Base-by-base conservation (phyloP, 2,797 vertebrate species). In the Xiphorhynchus erythropygius region DNA sequence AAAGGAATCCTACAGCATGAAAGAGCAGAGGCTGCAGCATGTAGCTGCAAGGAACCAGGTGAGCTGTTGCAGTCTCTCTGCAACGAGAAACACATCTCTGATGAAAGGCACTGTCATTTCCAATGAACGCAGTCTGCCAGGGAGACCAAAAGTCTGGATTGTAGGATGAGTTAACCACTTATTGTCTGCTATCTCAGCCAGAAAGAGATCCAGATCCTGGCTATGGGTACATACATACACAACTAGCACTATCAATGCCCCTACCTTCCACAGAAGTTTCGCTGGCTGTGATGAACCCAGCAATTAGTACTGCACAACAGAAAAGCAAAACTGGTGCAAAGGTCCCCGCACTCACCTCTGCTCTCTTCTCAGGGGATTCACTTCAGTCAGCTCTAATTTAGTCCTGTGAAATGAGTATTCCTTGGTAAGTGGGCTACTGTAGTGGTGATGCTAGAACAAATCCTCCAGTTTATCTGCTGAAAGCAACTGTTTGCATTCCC, bases 1-100 rank as follows among this genome's bases (percentile, higher is more conserved):
- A 53, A 84, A 78, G 63, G 52, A 89, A 88, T 84, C 70, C 71
- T 30, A 49, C 3, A 96, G 56, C 84, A 68, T 47, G 55, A 70
- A 84, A 84, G 57, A 10, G 30, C 87, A 94, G 93, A 71, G 74
- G 49, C 73, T 88, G 69, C 18, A 93, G 83, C 94, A 41, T 87
- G 92, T 93, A 91, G 89, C 87, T 93, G 89, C 95, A 94, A 94
- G 92, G 70, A 77, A 55, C 8, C 2, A 2, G 49, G 46, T 39
- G 71, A 96, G 79, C 56, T 80, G 79, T 62, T 75, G 27, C 64
- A 94, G 90, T 84, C 82, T 84, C 93, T 95, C 53, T 2, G 60
- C 69, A 78, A 76, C 65, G 76, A 96, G 79, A 84, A 96, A 91
- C 41, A 82, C 52, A 42, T 25, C 1, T 1, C 44, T 87, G 89